Percentiles rank a stretch among this genome's conserved stretches.
Evolutionary conservation across 2,888 invertebrate genomes (phyloP).

Genomic region (Pyrrhosoma nymphula): DNA sequence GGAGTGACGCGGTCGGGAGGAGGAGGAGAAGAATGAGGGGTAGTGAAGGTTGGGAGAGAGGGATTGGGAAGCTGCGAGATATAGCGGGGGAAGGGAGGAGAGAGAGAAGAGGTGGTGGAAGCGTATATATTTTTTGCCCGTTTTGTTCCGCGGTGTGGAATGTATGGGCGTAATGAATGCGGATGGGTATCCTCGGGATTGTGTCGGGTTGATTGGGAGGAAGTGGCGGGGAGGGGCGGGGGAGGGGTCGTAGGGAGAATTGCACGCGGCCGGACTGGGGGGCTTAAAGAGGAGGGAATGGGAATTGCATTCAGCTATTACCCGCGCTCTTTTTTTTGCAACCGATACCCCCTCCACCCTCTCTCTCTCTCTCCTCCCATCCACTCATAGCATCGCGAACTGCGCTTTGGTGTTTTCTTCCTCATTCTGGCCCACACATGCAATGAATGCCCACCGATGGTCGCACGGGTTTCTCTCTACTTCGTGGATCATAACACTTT

Average conservation of each 20-base stretch:
- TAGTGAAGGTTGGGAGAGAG: not conserved
- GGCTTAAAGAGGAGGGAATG: slow-evolving; percentile 12
- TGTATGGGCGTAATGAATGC: slow-evolving; percentile 6
- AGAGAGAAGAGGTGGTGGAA: not conserved
- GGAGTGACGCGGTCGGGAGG: too few species aligned
- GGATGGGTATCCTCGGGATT: slow-evolving; percentile 30
- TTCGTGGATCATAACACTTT: too few species aligned
- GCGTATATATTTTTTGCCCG: not conserved
- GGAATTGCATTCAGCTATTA: slow-evolving; percentile 10
- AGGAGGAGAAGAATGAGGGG: not conserved
- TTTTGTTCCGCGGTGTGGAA: slow-evolving; percentile 9
- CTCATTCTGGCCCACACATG: too few species aligned
- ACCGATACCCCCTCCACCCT: not conserved
- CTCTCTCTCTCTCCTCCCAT: not conserved
- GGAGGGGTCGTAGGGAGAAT: not conserved
- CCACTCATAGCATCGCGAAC: not conserved
- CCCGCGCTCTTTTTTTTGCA: not conserved
- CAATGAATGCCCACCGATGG: not conserved
- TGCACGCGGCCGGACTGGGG: not conserved
- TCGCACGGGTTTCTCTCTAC: not conserved
- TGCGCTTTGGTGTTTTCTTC: too few species aligned
- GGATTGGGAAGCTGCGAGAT: not conserved
- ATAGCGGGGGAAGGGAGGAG: not conserved
- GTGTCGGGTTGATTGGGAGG: slow-evolving; percentile 32
- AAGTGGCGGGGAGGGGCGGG: not conserved